These are phyloP conservation scores for Eonycteris spelaea DNA, from an alignment of 2,113 vertebrate genomes.

Conservation along the genomic window DNA sequence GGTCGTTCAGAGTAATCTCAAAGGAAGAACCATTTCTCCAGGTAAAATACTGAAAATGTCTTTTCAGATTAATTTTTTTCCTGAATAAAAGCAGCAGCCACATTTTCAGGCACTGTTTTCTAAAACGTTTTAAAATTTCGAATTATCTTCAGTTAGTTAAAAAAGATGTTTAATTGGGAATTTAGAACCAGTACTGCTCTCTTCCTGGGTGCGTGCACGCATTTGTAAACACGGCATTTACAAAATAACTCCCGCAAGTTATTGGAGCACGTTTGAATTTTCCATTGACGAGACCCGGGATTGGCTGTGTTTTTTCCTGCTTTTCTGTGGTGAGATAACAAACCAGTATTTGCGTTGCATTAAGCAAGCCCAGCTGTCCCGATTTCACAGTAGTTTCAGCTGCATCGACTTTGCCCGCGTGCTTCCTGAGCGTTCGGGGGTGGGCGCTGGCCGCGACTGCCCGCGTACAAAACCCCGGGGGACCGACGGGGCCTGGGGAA, in stretches of 20 bases:
- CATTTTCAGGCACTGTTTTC: background rate
- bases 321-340: background rate
- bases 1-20: background rate
- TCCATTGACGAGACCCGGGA: background rate
- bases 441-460: background rate
- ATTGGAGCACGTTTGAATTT: background rate
- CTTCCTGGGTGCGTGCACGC: background rate
- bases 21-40: background rate
- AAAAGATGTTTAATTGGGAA: background rate
- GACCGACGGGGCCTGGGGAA: rapidly evolving
- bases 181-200: background rate
- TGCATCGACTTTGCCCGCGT: background rate
- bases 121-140: background rate
- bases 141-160: background rate
- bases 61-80: constrained; percentile 2
- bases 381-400: background rate
- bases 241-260: background rate
- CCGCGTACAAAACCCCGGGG: background rate
- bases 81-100: background rate
- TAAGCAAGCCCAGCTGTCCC: background rate
- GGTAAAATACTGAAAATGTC: background rate
- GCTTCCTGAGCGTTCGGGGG: background rate
- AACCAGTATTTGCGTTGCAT: background rate
- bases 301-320: too few species aligned
- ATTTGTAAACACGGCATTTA: background rate